Conservation (phyloP, 53 echinoderm and acorn worm genomes). For the Actinopyga echinites region DNA sequence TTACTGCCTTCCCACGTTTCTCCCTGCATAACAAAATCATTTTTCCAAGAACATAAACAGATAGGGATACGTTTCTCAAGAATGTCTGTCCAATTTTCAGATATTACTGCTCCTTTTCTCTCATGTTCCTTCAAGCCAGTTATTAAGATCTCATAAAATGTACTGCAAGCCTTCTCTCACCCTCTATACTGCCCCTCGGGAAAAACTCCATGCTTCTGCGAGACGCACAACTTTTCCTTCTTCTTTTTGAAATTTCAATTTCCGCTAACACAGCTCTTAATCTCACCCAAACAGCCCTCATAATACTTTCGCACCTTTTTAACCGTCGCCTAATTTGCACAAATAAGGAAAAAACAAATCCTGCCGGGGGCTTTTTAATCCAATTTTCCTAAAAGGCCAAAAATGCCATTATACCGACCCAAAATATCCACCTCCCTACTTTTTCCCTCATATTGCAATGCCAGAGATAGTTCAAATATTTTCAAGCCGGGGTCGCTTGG, state of each 20-base stretch:
- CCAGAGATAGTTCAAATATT: constrained; percentile 51
- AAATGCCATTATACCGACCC: constrained; percentile 46
- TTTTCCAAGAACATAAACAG: too few relatives aligned
- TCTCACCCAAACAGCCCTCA: constrained; percentile 50
- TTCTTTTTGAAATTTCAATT: constrained; percentile 46
- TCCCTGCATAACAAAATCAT: too few relatives aligned
- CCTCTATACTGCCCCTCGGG: constrained; percentile 22
- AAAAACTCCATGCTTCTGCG: constrained; percentile 14
- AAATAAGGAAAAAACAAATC: constrained; percentile 55
- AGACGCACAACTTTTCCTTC: not conserved
- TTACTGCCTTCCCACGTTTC: too few relatives aligned
- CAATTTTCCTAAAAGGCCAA: constrained; percentile 54
- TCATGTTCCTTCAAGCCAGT: constrained; percentile 30
- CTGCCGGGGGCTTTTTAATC: constrained; percentile 53
- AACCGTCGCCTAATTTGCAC: constrained; percentile 52
- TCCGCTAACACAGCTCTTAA: constrained; percentile 48
- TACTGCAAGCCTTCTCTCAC: constrained; percentile 1
- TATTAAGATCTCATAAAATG: constrained; percentile 48
- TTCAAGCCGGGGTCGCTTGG: constrained; percentile 24
- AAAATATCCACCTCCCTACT: constrained; percentile 31
- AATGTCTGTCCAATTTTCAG: constrained; percentile 33
- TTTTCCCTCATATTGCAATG: constrained; percentile 5
- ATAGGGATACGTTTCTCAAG: not conserved
- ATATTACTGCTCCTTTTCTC: constrained; percentile 16
- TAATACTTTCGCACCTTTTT: constrained; percentile 53